Conservation (phyloP, 2,888 invertebrate genomes). For the Heteromyza rotundicornis region DNA sequence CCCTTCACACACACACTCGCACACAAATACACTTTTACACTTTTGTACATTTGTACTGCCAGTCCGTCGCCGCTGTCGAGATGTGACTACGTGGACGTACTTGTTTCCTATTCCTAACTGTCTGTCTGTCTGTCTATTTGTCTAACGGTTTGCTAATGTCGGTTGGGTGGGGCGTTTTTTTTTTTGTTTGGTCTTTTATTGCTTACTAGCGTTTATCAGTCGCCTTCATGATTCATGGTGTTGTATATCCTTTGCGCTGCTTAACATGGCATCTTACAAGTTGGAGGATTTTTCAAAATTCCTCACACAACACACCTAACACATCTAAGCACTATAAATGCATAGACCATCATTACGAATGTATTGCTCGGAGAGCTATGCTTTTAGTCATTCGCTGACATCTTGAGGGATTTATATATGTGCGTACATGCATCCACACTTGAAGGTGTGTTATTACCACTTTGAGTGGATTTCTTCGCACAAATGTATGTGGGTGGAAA, state of each 20-base stretch:
- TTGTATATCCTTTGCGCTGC: constrained; percentile 2
- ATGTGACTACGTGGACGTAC: no score
- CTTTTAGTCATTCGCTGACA: no score
- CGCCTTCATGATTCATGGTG: constrained; percentile 12
- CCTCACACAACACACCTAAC: background rate
- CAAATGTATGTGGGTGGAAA: no score
- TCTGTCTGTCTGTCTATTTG: constrained; percentile 23
- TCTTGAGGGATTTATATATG: background rate
- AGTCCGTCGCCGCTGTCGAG: constrained; percentile 18
- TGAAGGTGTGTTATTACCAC: no score
- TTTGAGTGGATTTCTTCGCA: no score
- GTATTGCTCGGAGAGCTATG: no score
- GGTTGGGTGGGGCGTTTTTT: no score
- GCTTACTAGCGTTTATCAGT: constrained; percentile 13
- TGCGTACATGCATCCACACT: background rate
- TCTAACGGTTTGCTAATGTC: constrained; percentile 30
- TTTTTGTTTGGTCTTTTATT: background rate
- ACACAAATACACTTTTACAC: no score
- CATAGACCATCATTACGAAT: no score
- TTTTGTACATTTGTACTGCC: constrained; percentile 23
- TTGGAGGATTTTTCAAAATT: background rate
- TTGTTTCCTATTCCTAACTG: constrained; percentile 14
- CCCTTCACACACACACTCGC: no score
- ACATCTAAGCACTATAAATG: no score
- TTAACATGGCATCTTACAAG: background rate